Percentiles rank a stretch among this genome's conserved stretches.
Conservation (phyloP, 1,140 invertebrate species). For the Pseudomyrmex dendroicus region DNA sequence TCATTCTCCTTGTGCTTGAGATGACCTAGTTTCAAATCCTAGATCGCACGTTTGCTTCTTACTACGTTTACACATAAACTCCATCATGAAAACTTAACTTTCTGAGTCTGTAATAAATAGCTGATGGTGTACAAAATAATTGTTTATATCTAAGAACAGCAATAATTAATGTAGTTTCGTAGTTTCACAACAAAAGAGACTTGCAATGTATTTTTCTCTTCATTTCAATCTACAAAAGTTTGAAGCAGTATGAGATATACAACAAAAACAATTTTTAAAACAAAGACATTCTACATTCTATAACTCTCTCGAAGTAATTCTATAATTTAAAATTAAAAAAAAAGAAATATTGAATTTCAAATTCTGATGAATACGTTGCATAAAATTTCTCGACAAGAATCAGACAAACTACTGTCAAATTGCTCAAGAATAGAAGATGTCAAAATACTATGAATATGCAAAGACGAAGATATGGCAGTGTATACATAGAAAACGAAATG, state of each 20-base stretch:
- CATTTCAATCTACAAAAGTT: not conserved
- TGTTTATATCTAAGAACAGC: not conserved
- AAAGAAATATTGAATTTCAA: too few species aligned
- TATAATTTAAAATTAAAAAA: too few species aligned
- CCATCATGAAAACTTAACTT: constrained; percentile 1
- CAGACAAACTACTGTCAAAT: not conserved
- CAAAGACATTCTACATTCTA: too few species aligned
- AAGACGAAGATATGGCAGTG: not conserved
- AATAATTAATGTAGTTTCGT: not conserved
- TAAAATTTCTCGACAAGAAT: not conserved
- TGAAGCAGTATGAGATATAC: too few species aligned
- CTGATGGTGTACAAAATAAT: not conserved
- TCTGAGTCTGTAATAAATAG: not conserved
- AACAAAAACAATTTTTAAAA: too few species aligned
- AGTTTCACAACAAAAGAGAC: not conserved
- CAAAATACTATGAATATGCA: not conserved
- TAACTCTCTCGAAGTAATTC: too few species aligned
- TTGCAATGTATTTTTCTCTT: not conserved
- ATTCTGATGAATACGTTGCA: not conserved
- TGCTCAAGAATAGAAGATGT: not conserved
- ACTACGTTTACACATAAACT: not conserved
- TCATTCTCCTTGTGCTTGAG: not conserved
- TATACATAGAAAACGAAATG: not conserved
- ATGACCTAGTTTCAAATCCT: constrained; percentile 37
- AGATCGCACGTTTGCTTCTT: not conserved